These are phyloP conservation scores for Labia minor DNA, from an alignment of 2,888 invertebrate species.

Conservation along the genomic window DNA sequence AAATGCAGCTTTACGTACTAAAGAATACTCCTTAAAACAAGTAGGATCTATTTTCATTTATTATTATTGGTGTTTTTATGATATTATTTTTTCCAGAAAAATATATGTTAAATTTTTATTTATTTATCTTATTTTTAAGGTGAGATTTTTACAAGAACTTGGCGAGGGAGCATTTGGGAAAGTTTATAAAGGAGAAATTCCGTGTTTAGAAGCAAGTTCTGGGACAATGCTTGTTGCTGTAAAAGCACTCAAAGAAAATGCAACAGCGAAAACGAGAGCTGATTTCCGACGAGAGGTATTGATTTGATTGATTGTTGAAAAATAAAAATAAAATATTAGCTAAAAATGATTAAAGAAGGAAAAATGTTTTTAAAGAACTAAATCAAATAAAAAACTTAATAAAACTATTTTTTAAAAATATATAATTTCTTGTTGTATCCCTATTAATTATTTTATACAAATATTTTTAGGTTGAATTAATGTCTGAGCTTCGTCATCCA, in stretches of 20 bases:
- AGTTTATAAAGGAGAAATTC: slow-evolving; percentile 88
- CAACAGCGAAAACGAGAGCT: slow-evolving; percentile 77
- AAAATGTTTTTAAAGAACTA: too few species aligned
- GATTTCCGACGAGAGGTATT: slow-evolving; percentile 78
- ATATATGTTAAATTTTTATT: too few species aligned
- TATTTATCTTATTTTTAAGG: slow-evolving; percentile 40
- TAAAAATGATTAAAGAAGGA: too few species aligned
- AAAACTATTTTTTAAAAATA: too few species aligned
- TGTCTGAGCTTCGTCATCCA: slow-evolving; percentile 87
- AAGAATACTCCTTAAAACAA: not conserved
- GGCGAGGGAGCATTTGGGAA: slow-evolving; percentile 97
- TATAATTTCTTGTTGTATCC: too few species aligned
- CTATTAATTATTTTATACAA: too few species aligned
- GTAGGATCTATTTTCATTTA: not conserved
- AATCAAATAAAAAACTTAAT: too few species aligned
- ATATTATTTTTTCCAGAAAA: too few species aligned
- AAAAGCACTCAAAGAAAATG: slow-evolving; percentile 88
- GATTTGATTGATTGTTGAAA: too few species aligned
- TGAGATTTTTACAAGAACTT: slow-evolving; percentile 77
- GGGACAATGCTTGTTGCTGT: slow-evolving; percentile 76
- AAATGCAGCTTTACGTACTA: not conserved
- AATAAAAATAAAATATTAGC: too few species aligned
- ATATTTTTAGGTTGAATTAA: slow-evolving; percentile 58
- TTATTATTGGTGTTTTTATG: too few species aligned
- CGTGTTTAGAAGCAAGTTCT: slow-evolving; percentile 45